Conservation (phyloP, 1,140 invertebrate genomes). For the Pectinophora gossypiella region DNA sequence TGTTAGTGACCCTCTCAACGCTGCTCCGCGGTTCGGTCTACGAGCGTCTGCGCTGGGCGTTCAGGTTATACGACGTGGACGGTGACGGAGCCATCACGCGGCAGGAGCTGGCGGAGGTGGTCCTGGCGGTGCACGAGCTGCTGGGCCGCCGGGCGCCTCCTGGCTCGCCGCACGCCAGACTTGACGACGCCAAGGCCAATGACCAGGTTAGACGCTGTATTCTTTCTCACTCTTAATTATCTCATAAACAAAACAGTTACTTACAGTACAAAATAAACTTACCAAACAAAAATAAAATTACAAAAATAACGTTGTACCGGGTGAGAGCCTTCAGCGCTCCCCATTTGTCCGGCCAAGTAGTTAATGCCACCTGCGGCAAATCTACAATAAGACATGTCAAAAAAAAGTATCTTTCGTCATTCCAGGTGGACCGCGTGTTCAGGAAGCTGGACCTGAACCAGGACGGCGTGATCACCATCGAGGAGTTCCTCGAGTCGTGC, state of each 20-base stretch:
- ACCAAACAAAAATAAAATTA: no score
- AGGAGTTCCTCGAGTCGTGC: constrained; percentile 97
- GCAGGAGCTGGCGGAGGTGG: constrained; percentile 91
- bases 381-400: no score
- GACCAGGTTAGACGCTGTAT: constrained; percentile 85
- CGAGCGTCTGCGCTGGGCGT: constrained; percentile 95
- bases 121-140: constrained; percentile 94
- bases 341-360: no score
- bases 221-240: no score
- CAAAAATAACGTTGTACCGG: no score
- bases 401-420: constrained; percentile 9
- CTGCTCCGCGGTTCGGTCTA: constrained; percentile 92
- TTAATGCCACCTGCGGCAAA: no score
- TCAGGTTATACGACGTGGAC: constrained; percentile 96
- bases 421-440: constrained; percentile 87
- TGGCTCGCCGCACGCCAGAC: constrained; percentile 78
- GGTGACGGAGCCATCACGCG: constrained; percentile 95
- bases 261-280: no score
- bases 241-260: no score
- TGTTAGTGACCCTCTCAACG: constrained; percentile 92
- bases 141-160: constrained; percentile 86
- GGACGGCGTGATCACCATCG: constrained; percentile 96
- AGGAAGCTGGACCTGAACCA: constrained; percentile 95
- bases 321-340: no score
- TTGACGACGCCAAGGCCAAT: constrained; percentile 85